phyloP scores from a whole-genome alignment of 2,888 invertebrate species.

The Tenthredo amoena region DNA sequence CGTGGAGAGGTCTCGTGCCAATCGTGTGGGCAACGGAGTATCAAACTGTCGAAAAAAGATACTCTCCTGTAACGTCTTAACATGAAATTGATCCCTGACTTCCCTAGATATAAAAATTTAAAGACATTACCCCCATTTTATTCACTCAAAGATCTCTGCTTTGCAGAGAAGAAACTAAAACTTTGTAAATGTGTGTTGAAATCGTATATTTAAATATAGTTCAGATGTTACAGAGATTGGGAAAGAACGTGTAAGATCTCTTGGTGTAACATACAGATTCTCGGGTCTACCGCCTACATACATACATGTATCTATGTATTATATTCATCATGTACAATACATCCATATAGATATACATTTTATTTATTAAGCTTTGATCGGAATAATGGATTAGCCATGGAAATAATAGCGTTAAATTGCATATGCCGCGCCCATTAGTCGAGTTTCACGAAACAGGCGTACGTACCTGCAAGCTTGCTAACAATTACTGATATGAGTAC shows the following conservation, averaged over 20 bases:
- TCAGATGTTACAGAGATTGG: not conserved
- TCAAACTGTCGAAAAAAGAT: not conserved
- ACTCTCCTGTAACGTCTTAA: slow-evolving; percentile 35
- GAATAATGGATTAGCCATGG: not conserved
- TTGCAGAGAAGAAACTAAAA: not conserved
- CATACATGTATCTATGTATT: not conserved
- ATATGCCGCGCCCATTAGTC: not conserved
- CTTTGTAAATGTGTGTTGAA: not conserved
- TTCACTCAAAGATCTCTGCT: not conserved
- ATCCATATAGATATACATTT: not conserved
- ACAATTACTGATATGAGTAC: not conserved
- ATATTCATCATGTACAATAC: slow-evolving; percentile 11
- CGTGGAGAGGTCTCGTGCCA: not conserved
- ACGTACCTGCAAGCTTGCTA: not conserved
- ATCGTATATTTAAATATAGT: not conserved
- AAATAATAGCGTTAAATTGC: not conserved
- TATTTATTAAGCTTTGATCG: not conserved
- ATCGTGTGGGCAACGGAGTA: not conserved
- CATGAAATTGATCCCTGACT: slow-evolving; percentile 7
- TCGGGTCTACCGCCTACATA: not conserved
- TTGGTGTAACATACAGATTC: not conserved
- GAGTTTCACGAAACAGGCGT: not conserved
- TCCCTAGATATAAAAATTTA: not conserved
- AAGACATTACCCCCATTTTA: not conserved
- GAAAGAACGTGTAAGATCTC: not conserved